Base-by-base conservation (phyloP, 1,140 invertebrate genomes). In the Ceratoteleas bidentatus region DNA sequence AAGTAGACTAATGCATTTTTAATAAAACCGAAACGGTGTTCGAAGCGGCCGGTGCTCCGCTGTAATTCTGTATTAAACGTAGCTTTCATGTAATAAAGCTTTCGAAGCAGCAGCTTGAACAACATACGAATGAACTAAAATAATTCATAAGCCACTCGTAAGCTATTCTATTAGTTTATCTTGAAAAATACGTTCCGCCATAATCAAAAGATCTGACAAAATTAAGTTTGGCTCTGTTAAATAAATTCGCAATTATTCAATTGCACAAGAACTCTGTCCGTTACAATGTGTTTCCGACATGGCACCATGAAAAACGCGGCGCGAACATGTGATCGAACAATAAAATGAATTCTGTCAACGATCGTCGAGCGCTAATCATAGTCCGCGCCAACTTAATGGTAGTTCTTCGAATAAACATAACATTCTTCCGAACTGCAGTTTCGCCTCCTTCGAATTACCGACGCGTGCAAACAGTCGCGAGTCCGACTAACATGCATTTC, bases 381-480 rank as follows among this genome's bases (percentile, higher is more conserved):
- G 24, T 10, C 11, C 14, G 14, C 13, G 16, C n/a, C 7, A 33
- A 8, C 34, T 15, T 66, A 66, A 66, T 66, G 64, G 45, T 56
- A 66, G 64, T 66, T 56, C 52, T 66, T 47, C 52, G 64, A 66
- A 66, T 56, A 66, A 66, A 40, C 47, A 66, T 56, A 66, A 66
- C 40, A 66, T 45, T 64, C 61, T 52, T 64, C 32, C 11, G 33
- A 52, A 40, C 47, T 38, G 49, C 24, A 64, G 47, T 40, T 64
- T 53, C 15, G 36, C 34, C 52, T 52, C 61, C 24, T 38, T 32
- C n/a, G 34, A 52, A 53, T 38, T 38, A 64, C 32, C 14, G 34
- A 64, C 13, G 49, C 61, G 58, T 62, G 60, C 43, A 64, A 36
- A 53, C 14, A 53, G n/a, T 3, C 10, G 6, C 11, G 49, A 61